Percentiles rank a stretch among this genome's conserved stretches.
phyloP scores from a whole-genome alignment of 2,888 invertebrate genomes.

The Perizoma flavofasciatum region DNA sequence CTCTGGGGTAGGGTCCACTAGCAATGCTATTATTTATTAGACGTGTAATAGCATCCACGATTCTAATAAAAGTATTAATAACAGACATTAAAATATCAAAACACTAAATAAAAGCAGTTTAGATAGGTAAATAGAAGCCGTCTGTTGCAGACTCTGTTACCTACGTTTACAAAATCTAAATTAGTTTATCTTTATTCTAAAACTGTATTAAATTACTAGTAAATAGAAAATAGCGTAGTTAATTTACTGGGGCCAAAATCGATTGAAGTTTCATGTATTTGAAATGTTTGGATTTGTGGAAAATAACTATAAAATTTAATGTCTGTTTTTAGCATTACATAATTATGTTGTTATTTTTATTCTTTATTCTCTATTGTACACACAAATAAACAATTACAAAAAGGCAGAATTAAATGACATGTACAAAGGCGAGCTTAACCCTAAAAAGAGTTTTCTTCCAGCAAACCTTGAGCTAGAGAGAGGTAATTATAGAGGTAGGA shows the following conservation, averaged over 20 bases:
- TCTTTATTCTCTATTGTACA: too few species aligned
- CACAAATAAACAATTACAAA: too few species aligned
- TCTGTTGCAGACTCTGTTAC: neutral
- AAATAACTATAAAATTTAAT: too few species aligned
- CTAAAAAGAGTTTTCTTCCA: too few species aligned
- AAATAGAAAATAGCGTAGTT: neutral
- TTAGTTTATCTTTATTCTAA: neutral
- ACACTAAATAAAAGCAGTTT: too few species aligned
- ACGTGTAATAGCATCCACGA: slow-evolving; percentile 1
- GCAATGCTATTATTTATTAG: slow-evolving; percentile 11
- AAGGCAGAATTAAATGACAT: too few species aligned
- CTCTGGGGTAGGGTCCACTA: slow-evolving; percentile 4
- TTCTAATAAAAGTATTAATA: neutral
- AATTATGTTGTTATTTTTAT: too few species aligned
- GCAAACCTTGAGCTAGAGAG: too few species aligned
- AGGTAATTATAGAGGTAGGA: too few species aligned
- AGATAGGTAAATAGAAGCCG: neutral
- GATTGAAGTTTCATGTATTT: neutral
- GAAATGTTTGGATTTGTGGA: too few species aligned
- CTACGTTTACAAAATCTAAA: neutral
- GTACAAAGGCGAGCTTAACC: too few species aligned
- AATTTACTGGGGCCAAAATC: neutral
- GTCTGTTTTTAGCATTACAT: too few species aligned
- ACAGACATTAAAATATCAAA: neutral
- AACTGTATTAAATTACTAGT: neutral